phyloP scores from a whole-genome alignment of 2,888 invertebrate species.

The Druceiella hillmani region DNA sequence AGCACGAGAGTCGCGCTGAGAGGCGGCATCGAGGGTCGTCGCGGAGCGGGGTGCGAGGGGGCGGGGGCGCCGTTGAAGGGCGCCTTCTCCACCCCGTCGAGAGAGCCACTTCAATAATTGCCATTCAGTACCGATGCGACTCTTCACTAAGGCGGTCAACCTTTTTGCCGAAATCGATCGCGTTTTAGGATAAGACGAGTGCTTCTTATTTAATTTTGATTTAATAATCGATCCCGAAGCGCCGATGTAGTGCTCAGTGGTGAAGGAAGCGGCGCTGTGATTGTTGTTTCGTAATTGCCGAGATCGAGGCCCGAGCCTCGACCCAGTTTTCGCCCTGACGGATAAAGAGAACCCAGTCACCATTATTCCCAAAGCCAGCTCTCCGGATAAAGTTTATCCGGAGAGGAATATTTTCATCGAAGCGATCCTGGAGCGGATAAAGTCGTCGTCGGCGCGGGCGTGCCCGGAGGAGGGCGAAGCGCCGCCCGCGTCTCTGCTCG shows the following conservation, averaged over 20 bases:
- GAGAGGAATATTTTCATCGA: slow-evolving; percentile 4
- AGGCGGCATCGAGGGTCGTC: slow-evolving; percentile 26
- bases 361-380: slow-evolving; percentile 49
- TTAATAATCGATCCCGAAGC: too few species aligned
- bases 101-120: slow-evolving; percentile 46
- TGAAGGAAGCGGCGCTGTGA: background rate
- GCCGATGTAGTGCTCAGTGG: background rate
- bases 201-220: too few species aligned
- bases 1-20: slow-evolving; percentile 32
- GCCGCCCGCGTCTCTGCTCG: slow-evolving; percentile 60
- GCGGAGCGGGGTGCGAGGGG: slow-evolving; percentile 41
- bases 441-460: slow-evolving; percentile 45
- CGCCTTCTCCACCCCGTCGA: slow-evolving; percentile 43
- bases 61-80: slow-evolving; percentile 9
- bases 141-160: too few species aligned
- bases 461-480: slow-evolving; percentile 38
- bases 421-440: slow-evolving; percentile 32
- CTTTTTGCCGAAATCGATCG: too few species aligned
- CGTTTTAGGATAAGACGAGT: too few species aligned
- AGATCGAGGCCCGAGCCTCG: background rate
- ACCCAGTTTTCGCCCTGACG: slow-evolving; percentile 27
- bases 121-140: slow-evolving; percentile 50
- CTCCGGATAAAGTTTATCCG: slow-evolving; percentile 42
- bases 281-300: background rate
- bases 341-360: slow-evolving; percentile 37